Base-by-base conservation (phyloP, 2,888 invertebrate genomes). In the Athalia cordata region DNA sequence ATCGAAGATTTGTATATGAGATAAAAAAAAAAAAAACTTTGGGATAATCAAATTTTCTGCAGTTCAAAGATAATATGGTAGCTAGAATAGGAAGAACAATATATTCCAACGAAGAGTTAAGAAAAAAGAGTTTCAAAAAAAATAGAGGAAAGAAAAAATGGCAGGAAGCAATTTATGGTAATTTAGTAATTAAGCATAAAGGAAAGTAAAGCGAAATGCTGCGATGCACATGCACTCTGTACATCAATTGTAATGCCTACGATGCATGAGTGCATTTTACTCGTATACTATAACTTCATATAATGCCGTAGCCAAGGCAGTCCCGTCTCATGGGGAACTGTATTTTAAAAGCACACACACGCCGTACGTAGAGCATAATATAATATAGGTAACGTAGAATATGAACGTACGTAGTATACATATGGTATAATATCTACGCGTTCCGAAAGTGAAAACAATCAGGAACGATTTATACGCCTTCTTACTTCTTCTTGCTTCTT, bases 101-200 rank as follows among this genome's bases (percentile, higher is more conserved):
- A 45, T 55, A 70, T 11, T 29, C 50, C 55, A 55, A 67, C 9
- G 52, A 67, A 61, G n/a, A 61, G 62, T 15, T 7, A 13, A 50
- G 62, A 11, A 61, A 13, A 66, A 13, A 47, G 13, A 62, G 61
- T 29, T 29, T 29, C 67, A 47, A 29, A 43, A 8, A 6, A 49
- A 4, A 4, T 55, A 67, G 77, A 76, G 47, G 15, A 64, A 78
- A 45, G 13, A 59, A n/a, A 5, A 74, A 74, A 77, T n/a, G n/a
- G 50, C 62, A 66, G 75, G 75, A 75, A 62, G 78, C 80, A 81
- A 81, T 82, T 82, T 77, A 82, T 81, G 78, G 80, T 81, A 80
- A 82, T 82, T 81, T 79, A 81, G 83, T 81, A 84, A 85, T 85
- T 84, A 85, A 84, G 82, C 82, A 81, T 83, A 82, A 83, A 85